phyloP scores from a whole-genome alignment of 2,113 vertebrate species.

The Callospermophilus lateralis region DNA sequence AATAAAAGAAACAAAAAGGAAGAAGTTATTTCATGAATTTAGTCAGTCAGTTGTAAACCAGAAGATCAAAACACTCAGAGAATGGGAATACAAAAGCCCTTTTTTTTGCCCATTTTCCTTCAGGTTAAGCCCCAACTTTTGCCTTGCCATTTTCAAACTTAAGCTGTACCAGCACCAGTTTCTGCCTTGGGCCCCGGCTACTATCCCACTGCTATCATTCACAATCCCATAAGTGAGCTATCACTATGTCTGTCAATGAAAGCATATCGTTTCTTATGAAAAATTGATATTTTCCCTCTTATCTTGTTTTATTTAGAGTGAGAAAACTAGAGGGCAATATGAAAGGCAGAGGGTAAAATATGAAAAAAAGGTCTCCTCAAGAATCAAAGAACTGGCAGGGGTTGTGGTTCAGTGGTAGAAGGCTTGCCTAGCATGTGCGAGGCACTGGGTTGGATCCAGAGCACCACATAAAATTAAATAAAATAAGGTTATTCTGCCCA shows the following conservation, averaged over 20 bases:
- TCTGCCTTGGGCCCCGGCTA: background rate
- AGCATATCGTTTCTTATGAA: background rate
- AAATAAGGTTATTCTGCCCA: too few relatives aligned
- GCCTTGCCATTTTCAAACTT: background rate
- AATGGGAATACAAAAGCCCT: background rate
- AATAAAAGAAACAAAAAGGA: background rate
- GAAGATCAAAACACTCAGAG: background rate
- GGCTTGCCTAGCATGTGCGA: too few relatives aligned
- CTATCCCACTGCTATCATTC: too few relatives aligned
- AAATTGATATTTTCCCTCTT: background rate
- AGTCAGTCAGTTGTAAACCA: background rate
- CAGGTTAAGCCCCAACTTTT: background rate
- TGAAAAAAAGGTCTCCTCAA: background rate
- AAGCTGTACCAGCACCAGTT: background rate
- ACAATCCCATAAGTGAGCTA: too few relatives aligned
- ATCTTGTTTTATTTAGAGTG: background rate
- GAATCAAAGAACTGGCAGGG: too few relatives aligned
- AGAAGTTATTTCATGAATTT: background rate
- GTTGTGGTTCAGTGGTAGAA: too few relatives aligned
- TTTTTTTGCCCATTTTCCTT: background rate
- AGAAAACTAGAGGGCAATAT: background rate
- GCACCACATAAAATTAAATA: too few relatives aligned
- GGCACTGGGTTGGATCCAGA: too few relatives aligned
- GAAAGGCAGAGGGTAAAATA: too few relatives aligned
- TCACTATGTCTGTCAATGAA: too few relatives aligned